Base-by-base conservation (phyloP, 2,797 vertebrate genomes). In the Lutjanus campechanus region DNA sequence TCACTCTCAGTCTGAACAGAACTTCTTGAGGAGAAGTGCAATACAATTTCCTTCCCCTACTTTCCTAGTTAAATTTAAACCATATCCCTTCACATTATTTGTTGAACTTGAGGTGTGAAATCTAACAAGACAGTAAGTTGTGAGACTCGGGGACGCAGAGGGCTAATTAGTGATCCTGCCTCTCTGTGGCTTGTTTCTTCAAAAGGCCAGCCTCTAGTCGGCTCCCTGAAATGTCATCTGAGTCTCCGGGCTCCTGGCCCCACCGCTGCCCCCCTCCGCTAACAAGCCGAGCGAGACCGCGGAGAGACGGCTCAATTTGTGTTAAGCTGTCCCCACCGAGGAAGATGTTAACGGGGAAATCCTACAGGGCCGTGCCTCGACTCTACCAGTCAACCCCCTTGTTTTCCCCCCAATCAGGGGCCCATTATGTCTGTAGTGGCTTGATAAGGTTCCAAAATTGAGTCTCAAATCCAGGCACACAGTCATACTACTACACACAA, bases 221-320 rank as follows among this genome's bases (percentile, higher is more conserved):
- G 85, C 85, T 94, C 81, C 90, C 84, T 86, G 68, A 94, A 95
- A 95, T 95, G 94, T 95, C 95, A 95, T 71, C 75, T 5, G 63
- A 92, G 86, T 94, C 93, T 93, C 91, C 20, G 53, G 85, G 90
- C 89, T 92, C 85, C 84, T 82, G 82, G 85, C 88, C 88, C 83
- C 81, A 44, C 76, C 41, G 58, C 83, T 76, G 83, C 69, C 71
- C 86, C 75, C 71, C 79, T 81, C 64, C 76, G 25, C 88, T 93
- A 95, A 95, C 93, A 90, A 95, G 93, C 92, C 68, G 71, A 86
- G 85, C 51, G 78, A 89, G 88, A 85, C 88, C 67, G 44, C 63
- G 12, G 75, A 77, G 80, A 89, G 87, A 91, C 75, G 77, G 85
- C 91, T 93, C 90, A 93, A 93, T 94, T 92, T 92, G 85, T 90